Percentiles rank a stretch among this genome's conserved stretches.
Evolutionary conservation across 1,140 invertebrate genomes (phyloP).

Genomic region (Calosoma granatense): DNA sequence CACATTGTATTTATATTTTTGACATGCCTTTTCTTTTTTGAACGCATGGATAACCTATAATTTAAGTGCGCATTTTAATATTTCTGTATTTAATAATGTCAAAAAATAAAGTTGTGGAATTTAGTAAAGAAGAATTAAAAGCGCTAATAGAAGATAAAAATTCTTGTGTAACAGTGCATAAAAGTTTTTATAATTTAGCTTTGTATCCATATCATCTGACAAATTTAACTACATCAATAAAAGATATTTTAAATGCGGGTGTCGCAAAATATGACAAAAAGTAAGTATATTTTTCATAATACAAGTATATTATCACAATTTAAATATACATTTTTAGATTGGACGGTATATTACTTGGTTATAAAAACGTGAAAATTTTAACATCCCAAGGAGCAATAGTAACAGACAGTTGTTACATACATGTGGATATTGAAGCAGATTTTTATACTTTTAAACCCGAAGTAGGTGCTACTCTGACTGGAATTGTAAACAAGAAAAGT

Average conservation of each 20-base stretch:
- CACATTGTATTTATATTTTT: too few relatives aligned
- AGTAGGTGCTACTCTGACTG: conserved; percentile 38
- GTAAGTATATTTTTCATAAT: conserved; percentile 24
- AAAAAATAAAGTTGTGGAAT: not conserved
- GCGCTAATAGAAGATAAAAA: conserved; percentile 38
- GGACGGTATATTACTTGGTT: conserved; percentile 49
- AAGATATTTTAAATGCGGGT: conserved; percentile 40
- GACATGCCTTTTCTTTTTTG: too few relatives aligned
- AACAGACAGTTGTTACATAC: conserved; percentile 46
- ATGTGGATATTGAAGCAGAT: conserved; percentile 50
- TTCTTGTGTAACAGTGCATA: conserved; percentile 43
- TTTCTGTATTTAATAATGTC: not conserved
- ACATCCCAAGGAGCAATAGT: conserved; percentile 40
- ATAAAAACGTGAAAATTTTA: conserved; percentile 48
- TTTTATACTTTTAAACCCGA: conserved; percentile 52
- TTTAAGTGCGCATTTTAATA: too few relatives aligned
- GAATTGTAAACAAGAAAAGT: conserved; percentile 50
- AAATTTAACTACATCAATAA: conserved; percentile 41
- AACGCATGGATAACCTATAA: too few relatives aligned
- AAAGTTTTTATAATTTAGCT: conserved; percentile 41
- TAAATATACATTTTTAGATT: conserved; percentile 32
- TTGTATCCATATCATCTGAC: conserved; percentile 49
- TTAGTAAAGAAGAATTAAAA: conserved; percentile 19
- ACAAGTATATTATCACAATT: conserved; percentile 7
- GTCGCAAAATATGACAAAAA: conserved; percentile 44